Evolutionary conservation across 2,797 vertebrate genomes (phyloP).

Genomic region (Lacerta agilis): DNA sequence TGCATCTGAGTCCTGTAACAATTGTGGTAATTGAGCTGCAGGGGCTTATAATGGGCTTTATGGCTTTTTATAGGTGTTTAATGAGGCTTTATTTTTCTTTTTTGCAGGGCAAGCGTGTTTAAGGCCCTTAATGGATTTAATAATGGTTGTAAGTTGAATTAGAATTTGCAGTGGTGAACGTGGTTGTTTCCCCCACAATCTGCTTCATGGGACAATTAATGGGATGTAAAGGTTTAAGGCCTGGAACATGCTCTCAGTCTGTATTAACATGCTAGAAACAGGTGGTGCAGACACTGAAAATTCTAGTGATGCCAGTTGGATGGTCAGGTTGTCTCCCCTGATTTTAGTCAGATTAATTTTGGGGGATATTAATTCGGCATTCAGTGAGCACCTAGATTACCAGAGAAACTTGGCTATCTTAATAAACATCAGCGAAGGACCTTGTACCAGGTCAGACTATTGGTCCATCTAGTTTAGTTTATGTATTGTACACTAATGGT

Average conservation of each 20-base stretch:
- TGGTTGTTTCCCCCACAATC: constrained; percentile 24
- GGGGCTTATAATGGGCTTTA: constrained; percentile 22
- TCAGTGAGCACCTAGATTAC: background rate
- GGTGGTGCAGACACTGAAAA: background rate
- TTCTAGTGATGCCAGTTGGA: background rate
- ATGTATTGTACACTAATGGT: too few relatives aligned
- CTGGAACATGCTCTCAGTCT: constrained; percentile 10
- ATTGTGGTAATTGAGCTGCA: constrained; percentile 27
- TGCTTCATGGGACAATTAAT: background rate
- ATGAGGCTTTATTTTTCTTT: constrained; percentile 34
- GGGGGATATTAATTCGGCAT: background rate
- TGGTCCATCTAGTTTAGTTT: too few relatives aligned
- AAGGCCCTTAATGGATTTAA: constrained; percentile 11
- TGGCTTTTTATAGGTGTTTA: constrained; percentile 50
- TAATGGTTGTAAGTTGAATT: constrained; percentile 33
- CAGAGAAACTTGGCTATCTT: background rate
- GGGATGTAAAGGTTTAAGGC: background rate
- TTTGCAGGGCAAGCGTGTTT: constrained; percentile 2
- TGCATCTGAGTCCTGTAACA: constrained; percentile 1
- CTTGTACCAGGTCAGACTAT: background rate
- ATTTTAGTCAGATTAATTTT: background rate
- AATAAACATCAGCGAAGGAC: background rate
- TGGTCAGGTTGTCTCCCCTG: background rate
- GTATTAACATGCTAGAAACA: background rate
- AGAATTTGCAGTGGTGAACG: constrained; percentile 29